Evolutionary conservation across 2,113 vertebrate genomes (phyloP).

Genomic region (Pedetes capensis): DNA sequence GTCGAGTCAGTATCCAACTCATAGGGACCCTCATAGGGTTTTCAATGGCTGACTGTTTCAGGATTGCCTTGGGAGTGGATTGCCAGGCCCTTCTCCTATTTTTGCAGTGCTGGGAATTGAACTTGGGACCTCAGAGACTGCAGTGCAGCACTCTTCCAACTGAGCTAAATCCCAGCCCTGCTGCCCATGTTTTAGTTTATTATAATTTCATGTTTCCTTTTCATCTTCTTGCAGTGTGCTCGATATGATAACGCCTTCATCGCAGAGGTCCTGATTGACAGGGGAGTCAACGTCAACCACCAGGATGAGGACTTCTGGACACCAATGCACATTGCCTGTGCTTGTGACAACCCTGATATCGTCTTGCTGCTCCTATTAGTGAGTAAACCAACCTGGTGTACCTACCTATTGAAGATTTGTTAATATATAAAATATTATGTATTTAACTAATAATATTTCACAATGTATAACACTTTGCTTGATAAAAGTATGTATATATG

Average conservation of each 20-base stretch:
- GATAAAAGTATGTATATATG: neutral
- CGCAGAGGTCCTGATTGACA: conserved; percentile 93
- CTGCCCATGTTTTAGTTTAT: too few relatives aligned
- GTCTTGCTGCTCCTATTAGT: conserved; percentile 93
- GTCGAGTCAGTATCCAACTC: too few relatives aligned
- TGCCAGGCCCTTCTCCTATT: too few relatives aligned
- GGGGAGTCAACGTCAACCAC: conserved; percentile 92
- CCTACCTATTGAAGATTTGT: neutral
- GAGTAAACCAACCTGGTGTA: conserved; percentile 70
- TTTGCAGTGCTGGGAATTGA: too few relatives aligned
- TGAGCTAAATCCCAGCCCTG: too few relatives aligned
- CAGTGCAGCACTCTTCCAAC: too few relatives aligned
- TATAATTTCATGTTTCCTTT: neutral
- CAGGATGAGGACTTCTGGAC: conserved; percentile 98
- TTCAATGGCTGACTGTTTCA: too few relatives aligned
- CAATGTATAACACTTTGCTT: neutral
- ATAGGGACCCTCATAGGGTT: too few relatives aligned
- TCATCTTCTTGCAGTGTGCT: conserved; percentile 88
- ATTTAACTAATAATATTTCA: neutral
- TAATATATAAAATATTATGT: neutral
- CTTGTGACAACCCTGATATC: conserved; percentile 92
- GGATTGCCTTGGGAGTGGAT: too few relatives aligned
- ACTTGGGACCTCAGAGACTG: too few relatives aligned
- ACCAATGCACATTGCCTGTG: conserved; percentile 93
- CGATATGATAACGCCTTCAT: conserved; percentile 95